A percentile compares a stretch with the other conserved stretches of the same genome.
These are phyloP conservation scores for Chloroceryle aenea DNA, from an alignment of 2,113 vertebrate genomes.

Conservation along the genomic window DNA sequence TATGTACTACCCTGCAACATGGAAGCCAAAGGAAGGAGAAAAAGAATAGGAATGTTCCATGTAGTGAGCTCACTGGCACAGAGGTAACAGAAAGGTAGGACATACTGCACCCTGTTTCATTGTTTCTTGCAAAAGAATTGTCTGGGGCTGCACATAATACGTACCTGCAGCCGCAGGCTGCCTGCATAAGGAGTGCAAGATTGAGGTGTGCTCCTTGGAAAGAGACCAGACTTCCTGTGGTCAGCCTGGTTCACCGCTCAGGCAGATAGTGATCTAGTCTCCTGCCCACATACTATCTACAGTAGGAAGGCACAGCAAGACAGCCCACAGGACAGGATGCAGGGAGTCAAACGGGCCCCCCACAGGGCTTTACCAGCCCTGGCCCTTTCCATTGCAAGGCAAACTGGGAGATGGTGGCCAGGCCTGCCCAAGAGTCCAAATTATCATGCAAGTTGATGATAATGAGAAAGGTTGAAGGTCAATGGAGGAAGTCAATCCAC, in stretches of 20 bases:
- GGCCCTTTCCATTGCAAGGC: neutral
- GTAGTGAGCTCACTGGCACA: neutral
- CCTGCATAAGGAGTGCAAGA: neutral
- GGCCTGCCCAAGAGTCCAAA: neutral
- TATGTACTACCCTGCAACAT: neutral
- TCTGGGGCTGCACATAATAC: neutral
- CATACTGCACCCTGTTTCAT: neutral
- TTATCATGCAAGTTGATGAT: neutral
- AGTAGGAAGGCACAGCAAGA: neutral
- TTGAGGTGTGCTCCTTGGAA: neutral
- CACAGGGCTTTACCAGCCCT: neutral
- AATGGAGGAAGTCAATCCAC: neutral
- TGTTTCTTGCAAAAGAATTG: neutral
- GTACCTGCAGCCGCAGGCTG: neutral
- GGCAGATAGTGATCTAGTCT: neutral
- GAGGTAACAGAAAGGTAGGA: neutral
- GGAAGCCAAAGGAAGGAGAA: neutral
- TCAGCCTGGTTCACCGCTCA: neutral
- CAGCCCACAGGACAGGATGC: neutral
- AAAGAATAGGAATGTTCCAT: neutral
- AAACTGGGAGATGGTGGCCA: neutral
- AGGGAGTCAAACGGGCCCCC: neutral
- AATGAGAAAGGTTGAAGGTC: neutral
- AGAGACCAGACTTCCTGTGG: neutral
- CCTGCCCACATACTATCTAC: neutral